Evolutionary conservation across 2,888 invertebrate species (phyloP).

Genomic region (Notocelia uddmanniana): DNA sequence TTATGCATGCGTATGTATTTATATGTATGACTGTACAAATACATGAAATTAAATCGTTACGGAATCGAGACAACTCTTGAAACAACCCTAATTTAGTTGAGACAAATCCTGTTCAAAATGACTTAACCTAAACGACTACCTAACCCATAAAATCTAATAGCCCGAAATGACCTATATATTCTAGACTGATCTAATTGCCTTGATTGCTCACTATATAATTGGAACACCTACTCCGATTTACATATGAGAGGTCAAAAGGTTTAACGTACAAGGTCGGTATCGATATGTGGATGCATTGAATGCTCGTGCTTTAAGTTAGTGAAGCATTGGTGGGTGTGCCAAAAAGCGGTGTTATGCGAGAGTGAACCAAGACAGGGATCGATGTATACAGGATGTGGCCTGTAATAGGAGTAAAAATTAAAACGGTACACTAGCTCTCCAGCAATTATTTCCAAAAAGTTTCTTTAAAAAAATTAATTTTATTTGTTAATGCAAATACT

Average conservation of each 20-base stretch:
- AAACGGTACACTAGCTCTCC: too few species aligned
- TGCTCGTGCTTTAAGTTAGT: constrained; percentile 16
- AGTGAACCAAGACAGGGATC: constrained; percentile 6
- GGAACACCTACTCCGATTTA: constrained; percentile 38
- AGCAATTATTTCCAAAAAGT: too few species aligned
- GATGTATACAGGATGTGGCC: too few species aligned
- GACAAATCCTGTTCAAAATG: neutral
- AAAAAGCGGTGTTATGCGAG: constrained; percentile 21
- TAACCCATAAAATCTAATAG: constrained; percentile 23
- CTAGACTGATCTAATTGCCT: constrained; percentile 32
- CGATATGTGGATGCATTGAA: constrained; percentile 40
- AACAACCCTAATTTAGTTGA: too few species aligned
- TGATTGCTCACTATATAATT: constrained; percentile 35
- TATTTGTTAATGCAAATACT: too few species aligned
- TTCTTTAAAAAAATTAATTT: too few species aligned
- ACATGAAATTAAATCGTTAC: too few species aligned
- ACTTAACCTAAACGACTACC: neutral
- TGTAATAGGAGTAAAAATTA: too few species aligned
- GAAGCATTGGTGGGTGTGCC: constrained; percentile 39
- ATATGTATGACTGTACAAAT: too few species aligned
- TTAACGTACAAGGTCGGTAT: constrained; percentile 29
- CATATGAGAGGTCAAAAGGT: constrained; percentile 35
- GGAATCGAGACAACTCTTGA: too few species aligned
- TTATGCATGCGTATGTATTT: too few species aligned
- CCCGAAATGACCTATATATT: constrained; percentile 31